Conservation (phyloP, 2,113 vertebrate genomes). For the Jacana jacana region DNA sequence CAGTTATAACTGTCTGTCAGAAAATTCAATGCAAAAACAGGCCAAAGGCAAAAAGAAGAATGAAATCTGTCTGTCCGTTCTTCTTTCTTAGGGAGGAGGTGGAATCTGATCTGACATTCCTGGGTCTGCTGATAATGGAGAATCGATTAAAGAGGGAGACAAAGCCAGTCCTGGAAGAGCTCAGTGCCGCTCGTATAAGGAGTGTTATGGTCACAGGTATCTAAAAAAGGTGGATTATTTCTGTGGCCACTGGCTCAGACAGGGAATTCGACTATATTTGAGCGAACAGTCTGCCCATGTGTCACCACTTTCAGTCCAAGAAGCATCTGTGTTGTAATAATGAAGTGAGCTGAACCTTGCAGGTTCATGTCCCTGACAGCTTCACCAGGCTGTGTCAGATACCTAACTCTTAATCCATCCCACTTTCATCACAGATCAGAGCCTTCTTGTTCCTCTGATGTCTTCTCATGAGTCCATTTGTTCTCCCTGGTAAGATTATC, state of each 20-base stretch:
- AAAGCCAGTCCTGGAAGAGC: conserved; percentile 74
- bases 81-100: conserved; percentile 67
- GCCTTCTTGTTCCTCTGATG: background rate
- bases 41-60: background rate
- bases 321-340: background rate
- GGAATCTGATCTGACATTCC: conserved; percentile 75
- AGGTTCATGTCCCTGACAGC: background rate
- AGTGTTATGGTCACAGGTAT: conserved; percentile 83
- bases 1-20: background rate
- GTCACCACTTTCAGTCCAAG: background rate
- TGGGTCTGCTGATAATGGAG: conserved; percentile 81
- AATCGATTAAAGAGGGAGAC: conserved; percentile 78
- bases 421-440: background rate
- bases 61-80: background rate
- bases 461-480: background rate
- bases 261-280: background rate
- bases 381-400: background rate
- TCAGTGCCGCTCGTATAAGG: conserved; percentile 73
- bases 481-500: background rate
- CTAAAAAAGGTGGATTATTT: background rate
- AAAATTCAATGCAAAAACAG: background rate
- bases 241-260: background rate
- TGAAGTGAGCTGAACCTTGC: background rate
- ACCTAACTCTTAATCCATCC: background rate
- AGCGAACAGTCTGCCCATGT: background rate